These are phyloP conservation scores for Brachionus sp. DNA, from an alignment of 1,140 invertebrate species.

Conservation along the genomic window DNA sequence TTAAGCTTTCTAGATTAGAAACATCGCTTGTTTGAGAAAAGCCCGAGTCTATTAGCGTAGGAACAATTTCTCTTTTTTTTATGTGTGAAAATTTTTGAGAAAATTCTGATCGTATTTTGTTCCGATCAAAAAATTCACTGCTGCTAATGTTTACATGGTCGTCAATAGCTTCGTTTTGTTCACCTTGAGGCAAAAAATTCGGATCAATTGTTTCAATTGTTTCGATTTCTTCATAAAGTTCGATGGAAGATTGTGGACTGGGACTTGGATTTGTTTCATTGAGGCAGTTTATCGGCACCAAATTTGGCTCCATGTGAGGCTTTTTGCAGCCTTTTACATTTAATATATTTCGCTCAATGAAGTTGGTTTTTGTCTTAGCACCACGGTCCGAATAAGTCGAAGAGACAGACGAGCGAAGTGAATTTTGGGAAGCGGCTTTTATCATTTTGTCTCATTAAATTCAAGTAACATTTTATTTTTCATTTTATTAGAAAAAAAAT, in stretches of 20 bases:
- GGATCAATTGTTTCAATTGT: conserved; percentile 1
- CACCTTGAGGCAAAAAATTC: not conserved
- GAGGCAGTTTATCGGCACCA: not conserved
- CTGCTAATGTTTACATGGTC: not conserved
- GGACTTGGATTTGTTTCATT: not conserved
- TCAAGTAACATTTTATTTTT: not conserved
- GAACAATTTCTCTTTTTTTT: conserved; percentile 1
- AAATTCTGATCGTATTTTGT: conserved; percentile 4
- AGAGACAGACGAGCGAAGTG: not conserved
- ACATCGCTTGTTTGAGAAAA: not conserved
- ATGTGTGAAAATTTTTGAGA: not conserved
- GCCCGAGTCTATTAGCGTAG: not conserved
- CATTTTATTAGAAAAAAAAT: not conserved
- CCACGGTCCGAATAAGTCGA: not conserved
- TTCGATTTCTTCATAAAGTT: conserved; percentile 8
- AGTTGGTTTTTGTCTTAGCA: not conserved
- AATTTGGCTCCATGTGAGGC: not conserved
- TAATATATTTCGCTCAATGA: not conserved
- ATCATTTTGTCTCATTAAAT: not conserved
- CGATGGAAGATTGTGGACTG: not conserved
- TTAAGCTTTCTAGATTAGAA: not conserved
- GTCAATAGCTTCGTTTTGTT: not conserved
- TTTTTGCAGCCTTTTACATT: not conserved
- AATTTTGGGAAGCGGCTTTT: not conserved
- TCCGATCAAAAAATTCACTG: not conserved